Base-by-base conservation (phyloP, 2,888 invertebrate genomes). In the Eumacrocentrus americanus region DNA sequence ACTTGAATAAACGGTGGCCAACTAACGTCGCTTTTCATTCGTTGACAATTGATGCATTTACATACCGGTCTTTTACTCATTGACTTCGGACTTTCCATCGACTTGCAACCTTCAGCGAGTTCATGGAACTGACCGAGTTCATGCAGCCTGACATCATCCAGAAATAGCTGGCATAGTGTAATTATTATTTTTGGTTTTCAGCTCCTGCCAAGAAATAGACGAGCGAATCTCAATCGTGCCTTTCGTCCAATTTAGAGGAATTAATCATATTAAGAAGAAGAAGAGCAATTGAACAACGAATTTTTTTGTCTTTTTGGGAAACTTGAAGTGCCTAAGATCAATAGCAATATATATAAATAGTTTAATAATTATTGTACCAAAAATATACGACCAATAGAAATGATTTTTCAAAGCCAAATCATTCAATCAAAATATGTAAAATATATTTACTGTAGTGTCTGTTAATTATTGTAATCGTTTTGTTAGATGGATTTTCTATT, bases 41-140 rank as follows among this genome's bases (percentile, higher is more conserved):
- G 23, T 14, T 25, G 18, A 52, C 52, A 52, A 42, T 44, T 54
- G 54, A 54, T n/a, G 9, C 9, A 54, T 54, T 54, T 54, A 44
- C 54, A 54, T 54, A 54, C 44, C 29, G 12, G 44, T 54, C 29
- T 4, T 54, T 54, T 22, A 37, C 11, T 14, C 20, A 37, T 34
- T 20, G 16, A 54, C 14, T 11, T 29, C 16, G 42, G 53, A 11
- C 6, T 34, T 46, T 20, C 44, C 18, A 53, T 29, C 29, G n/a
- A 20, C 18, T 9, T 6, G 42, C 5, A 29, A 20, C 44, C 54
- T 54, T 44, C 54, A 12, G 16, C 16, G 29, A 29, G 18, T 54
- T 54, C 42, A 34, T 53, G 42, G 23, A 54, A 54, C 29, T 54
- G n/a, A 44, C 54, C 14, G 38, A 37, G 22, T 52, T 52, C 46